phyloP scores from a whole-genome alignment of 2,888 invertebrate genomes.

The Cosmopolites sordidus region DNA sequence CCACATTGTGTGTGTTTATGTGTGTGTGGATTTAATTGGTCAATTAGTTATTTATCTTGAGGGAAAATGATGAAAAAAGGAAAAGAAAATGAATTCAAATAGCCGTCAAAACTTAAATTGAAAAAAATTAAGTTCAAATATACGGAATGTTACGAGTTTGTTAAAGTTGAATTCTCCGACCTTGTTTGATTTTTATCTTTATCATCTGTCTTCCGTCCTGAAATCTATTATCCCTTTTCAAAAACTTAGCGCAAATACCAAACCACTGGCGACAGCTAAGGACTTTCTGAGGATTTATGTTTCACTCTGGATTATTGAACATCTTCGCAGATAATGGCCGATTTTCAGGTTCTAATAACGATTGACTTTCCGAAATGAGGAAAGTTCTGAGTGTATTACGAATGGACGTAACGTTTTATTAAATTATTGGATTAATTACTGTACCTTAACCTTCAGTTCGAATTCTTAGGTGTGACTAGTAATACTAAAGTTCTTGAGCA shows the following conservation, averaged over 20 bases:
- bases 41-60: too few species aligned
- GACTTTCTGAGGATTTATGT: slow-evolving; percentile 7
- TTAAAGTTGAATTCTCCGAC: background rate
- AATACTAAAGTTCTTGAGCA: too few species aligned
- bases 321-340: slow-evolving; percentile 1
- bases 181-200: slow-evolving; percentile 8
- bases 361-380: background rate
- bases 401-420: background rate
- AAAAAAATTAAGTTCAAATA: background rate
- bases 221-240: slow-evolving; percentile 7
- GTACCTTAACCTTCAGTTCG: too few species aligned
- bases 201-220: slow-evolving; percentile 6
- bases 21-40: too few species aligned
- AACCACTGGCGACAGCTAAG: slow-evolving; percentile 8
- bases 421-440: background rate
- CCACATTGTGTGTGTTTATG: too few species aligned
- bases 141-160: background rate
- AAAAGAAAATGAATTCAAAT: too few species aligned
- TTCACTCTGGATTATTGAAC: background rate
- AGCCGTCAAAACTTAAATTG: too few species aligned
- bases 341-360: background rate
- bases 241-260: slow-evolving; percentile 7
- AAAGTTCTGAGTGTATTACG: background rate
- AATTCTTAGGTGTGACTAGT: too few species aligned
- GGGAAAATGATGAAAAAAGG: too few species aligned